Evolutionary conservation across 1,140 invertebrate species (phyloP), one percentile per base, ranked within the genome.

Genomic region (Zaprionus inermis): DNA sequence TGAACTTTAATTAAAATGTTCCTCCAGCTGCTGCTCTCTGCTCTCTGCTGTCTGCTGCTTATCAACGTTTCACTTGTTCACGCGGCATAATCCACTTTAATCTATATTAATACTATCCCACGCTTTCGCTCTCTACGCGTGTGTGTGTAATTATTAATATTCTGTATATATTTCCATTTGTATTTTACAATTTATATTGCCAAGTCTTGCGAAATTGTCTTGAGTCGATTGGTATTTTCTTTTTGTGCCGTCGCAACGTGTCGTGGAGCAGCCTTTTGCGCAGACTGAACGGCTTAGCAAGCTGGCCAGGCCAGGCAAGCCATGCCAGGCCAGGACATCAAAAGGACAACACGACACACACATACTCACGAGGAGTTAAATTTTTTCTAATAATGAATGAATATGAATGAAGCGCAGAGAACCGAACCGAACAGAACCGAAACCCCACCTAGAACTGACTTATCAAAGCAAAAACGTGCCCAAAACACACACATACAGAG

Each of bases 321-420:
- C 69, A 68, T 7, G 7, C 30, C 74, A 66, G 61, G 66, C 61
- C 72, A 89, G 88, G 76, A 86, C 75, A 86, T 79, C 82, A 85
- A 76, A 76, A 74, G 78, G 77, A 85, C 81, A 83, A 65, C 58
- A 58, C 59, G 74, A 75, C 65, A 67, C 18, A 55, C 30, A 59
- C 78, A n/a, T n/a, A 58, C 51, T 36, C 60, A 24, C 54, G 49
- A 36, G 22, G 18, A 79, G 79, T 78, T 81, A 81, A 89, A 81
- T 89, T 90, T 89, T 76, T 89, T 89, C 84, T 89, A 89, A 89
- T 89, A 89, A 89, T 89, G 84, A 89, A 89, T 89, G 84, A 88
- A 88, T 88, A 88, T 88, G 84, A 88, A 88, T 89, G 84, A 89
- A 84, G 80, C 69, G 70, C 57, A 72, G 59, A 72, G 60, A 64